Evolutionary conservation across 2,113 vertebrate genomes (phyloP).

Genomic region (Sorex fumeus): DNA sequence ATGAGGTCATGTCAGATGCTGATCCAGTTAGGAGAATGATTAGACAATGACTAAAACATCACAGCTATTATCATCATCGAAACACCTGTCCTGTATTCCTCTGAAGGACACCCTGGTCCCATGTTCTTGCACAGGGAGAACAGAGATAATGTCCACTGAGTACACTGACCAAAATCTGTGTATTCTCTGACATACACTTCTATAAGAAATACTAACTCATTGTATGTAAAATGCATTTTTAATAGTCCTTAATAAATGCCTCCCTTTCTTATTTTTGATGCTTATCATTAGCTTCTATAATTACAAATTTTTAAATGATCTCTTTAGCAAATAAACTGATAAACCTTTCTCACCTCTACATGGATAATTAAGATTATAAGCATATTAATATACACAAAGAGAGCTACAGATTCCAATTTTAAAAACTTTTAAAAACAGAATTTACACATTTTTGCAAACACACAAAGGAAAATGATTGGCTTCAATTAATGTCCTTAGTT

Average conservation of each 20-base stretch:
- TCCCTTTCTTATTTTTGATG: not conserved
- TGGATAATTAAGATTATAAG: not conserved
- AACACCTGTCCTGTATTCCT: not conserved
- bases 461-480: no score
- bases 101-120: not conserved
- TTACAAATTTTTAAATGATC: not conserved
- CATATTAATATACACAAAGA: not conserved
- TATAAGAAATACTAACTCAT: not conserved
- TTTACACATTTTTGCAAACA: not conserved
- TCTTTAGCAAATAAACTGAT: not conserved
- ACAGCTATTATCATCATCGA: not conserved
- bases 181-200: not conserved
- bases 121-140: no score
- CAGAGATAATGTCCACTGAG: not conserved
- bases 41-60: not conserved
- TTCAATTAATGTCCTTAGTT: conserved; percentile 9
- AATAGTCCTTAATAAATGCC: not conserved
- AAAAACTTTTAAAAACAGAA: not conserved
- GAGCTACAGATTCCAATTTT: not conserved
- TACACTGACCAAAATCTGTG: not conserved
- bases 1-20: not conserved
- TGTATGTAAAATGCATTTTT: not conserved
- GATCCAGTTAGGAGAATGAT: not conserved
- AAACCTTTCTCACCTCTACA: conserved; percentile 17
- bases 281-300: not conserved